Conservation (phyloP, 2,113 vertebrate genomes). For the Hypomesus transpacificus region DNA sequence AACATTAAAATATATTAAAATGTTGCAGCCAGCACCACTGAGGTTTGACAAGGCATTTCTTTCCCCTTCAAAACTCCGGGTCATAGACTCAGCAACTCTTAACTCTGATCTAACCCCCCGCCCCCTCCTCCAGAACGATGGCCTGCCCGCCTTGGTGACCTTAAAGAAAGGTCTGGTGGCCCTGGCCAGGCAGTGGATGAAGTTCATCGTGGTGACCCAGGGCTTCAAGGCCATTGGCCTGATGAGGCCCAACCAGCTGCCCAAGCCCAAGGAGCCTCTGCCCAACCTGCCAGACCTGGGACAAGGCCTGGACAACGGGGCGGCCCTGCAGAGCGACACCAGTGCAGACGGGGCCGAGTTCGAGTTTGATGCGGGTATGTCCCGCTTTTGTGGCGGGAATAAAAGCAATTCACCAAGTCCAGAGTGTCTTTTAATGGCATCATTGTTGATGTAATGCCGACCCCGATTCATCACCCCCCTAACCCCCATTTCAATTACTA, state of each 20-base stretch:
- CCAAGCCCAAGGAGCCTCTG: conserved; percentile 73
- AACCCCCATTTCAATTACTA: too few relatives aligned
- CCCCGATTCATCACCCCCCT: too few relatives aligned
- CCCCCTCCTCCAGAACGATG: conserved; percentile 79
- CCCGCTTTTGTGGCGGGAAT: not conserved
- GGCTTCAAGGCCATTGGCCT: conserved; percentile 93
- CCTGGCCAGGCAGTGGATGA: conserved; percentile 98
- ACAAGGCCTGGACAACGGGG: conserved; percentile 81
- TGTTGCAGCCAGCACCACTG: too few relatives aligned
- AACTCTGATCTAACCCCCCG: not conserved
- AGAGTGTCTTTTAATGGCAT: conserved; percentile 49
- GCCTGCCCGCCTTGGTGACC: conserved; percentile 93
- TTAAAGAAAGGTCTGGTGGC: conserved; percentile 97
- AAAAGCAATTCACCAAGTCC: too few relatives aligned
- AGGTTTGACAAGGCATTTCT: too few relatives aligned
- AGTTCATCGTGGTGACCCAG: conserved; percentile 97
- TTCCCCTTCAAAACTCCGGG: too few relatives aligned
- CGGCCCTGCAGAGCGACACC: conserved; percentile 91
- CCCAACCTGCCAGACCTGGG: conserved; percentile 69
- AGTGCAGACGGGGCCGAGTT: conserved; percentile 96
- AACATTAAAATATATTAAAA: too few relatives aligned
- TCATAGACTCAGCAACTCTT: not conserved
- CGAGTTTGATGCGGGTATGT: conserved; percentile 94
- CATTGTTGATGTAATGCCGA: conserved; percentile 5
- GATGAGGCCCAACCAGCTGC: conserved; percentile 81